Base-by-base conservation (phyloP, 2,888 invertebrate genomes). In the Sminthurinus aureus region DNA sequence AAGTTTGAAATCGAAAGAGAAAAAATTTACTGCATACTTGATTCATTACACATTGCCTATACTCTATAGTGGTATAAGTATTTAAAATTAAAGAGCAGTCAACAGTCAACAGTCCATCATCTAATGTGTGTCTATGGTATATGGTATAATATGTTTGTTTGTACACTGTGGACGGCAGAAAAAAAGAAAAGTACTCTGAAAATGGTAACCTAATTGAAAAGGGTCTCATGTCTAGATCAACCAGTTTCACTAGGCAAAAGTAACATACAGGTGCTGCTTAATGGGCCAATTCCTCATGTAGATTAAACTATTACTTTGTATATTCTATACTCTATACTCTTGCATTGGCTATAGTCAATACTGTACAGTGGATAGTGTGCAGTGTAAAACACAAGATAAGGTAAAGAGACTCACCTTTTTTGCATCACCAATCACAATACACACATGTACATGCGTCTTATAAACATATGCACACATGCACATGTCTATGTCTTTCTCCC, bases 121-220 rank as follows among this genome's bases (percentile, higher is more conserved):
- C 24, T 69, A 20, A 69, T 9, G 3, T 13, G 24, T 22, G 13
- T 20, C 24, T 71, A 71, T 71, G 38, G 38, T 38, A 38, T 38
- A 38, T 38, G 38, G 38, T 38, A 38, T 38, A 38, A 4, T 1
- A 38, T 38, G 38, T 38, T 38, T 38, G 38, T 38, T 38, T 38
- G 38, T 38, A 38, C 3, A 4, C 6, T 38, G 71, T 24, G 26
- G 8, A 71, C 20, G 0, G 24, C 12, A 71, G 8, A 71, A 69
- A 79, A 79, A 79, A 79, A 79, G 81, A 81, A 74, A 74, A 81
- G 81, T 81, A 58, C 24, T 81, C 73, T 38, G 38, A 81, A 81
- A 74, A 81, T 74, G 81, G 74, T 81, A 81, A 81, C 81, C 81
- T 74, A 81, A 81, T 81, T 81, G 81, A 81, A 81, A 81, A 74